These are phyloP conservation scores for Montipora capricornis DNA, from an alignment of 64 coral and sea anemone species.

Conservation along the genomic window DNA sequence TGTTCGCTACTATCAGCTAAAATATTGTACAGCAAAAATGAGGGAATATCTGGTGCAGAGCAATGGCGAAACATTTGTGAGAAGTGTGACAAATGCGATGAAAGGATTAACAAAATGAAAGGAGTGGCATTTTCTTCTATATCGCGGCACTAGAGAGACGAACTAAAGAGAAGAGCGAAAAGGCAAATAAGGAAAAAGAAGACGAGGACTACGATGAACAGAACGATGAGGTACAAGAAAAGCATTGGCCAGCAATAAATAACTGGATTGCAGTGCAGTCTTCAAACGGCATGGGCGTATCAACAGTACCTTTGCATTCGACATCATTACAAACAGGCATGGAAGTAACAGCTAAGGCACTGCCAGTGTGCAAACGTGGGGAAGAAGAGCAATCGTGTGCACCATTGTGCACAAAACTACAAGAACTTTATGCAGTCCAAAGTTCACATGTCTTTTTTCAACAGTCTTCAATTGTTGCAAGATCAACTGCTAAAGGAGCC, in stretches of 20 bases:
- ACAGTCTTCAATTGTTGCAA: background rate
- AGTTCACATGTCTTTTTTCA: background rate
- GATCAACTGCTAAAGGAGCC: background rate
- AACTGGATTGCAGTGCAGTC: conserved; percentile 38
- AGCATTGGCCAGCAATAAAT: conserved; percentile 3
- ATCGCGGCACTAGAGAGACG: background rate
- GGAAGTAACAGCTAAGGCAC: background rate
- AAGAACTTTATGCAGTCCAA: conserved; percentile 13
- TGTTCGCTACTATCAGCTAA: too few relatives aligned
- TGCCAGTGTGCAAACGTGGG: background rate
- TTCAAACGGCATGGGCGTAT: conserved; percentile 1
- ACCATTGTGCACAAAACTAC: conserved; percentile 5
- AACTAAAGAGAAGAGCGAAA: background rate
- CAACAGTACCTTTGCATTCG: background rate
- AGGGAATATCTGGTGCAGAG: background rate
- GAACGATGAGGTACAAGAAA: background rate
- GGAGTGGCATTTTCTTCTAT: conserved; percentile 36
- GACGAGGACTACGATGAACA: background rate
- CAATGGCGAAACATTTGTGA: conserved; percentile 1
- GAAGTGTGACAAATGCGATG: too few relatives aligned
- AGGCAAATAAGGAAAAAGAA: background rate
- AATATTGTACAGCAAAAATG: background rate
- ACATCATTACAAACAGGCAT: background rate
- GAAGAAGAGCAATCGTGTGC: background rate
- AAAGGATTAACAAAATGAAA: background rate